These are phyloP conservation scores for Bucorvus abyssinicus DNA, from an alignment of 2,797 vertebrate species.

Conservation along the genomic window DNA sequence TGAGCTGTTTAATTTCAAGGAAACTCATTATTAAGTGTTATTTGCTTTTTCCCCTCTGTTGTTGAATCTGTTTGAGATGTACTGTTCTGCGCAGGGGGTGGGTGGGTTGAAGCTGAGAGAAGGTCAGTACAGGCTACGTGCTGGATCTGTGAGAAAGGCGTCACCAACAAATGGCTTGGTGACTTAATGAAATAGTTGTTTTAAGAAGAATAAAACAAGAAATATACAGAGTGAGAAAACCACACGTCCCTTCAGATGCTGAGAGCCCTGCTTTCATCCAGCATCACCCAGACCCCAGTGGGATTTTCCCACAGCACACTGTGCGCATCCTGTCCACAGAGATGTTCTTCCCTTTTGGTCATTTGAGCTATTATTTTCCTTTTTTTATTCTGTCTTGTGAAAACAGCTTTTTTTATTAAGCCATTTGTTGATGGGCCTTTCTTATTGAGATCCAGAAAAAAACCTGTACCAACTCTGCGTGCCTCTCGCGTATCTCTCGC, in stretches of 20 bases:
- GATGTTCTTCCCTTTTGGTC: neutral
- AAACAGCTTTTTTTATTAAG: neutral
- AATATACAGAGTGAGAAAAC: neutral
- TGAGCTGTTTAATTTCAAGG: neutral
- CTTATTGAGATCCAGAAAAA: neutral
- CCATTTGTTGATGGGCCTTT: neutral
- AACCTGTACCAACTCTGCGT: accelerated
- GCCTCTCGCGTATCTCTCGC: neutral
- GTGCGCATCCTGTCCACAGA: neutral
- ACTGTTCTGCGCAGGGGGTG: neutral
- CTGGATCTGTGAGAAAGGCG: neutral
- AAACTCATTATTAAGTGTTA: neutral
- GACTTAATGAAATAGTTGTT: neutral
- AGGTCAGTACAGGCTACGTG: neutral
- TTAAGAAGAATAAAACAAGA: neutral
- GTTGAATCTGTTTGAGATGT: neutral
- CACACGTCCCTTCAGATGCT: neutral
- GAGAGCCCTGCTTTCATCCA: neutral
- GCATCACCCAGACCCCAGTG: neutral
- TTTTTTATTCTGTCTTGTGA: neutral
- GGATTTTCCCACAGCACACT: neutral
- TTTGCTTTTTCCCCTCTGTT: neutral
- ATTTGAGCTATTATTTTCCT: neutral
- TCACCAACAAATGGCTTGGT: neutral
- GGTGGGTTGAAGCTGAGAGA: neutral